Conservation (phyloP, 37 sponge, comb jelly and placozoan species). For the Haliclona indistincta region DNA sequence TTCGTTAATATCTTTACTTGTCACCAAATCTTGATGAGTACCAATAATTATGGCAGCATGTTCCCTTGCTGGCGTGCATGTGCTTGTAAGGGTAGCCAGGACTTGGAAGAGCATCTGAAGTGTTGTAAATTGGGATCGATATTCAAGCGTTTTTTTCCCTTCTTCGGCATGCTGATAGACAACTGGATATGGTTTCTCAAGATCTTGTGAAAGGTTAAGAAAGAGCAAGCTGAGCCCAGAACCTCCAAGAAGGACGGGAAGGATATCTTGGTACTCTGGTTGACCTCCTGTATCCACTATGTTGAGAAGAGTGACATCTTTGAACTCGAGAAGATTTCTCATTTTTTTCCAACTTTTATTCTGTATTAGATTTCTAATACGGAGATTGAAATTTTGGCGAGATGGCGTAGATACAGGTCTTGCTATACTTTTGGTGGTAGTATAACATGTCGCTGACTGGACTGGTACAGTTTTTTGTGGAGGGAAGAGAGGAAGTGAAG, state of each 20-base stretch:
- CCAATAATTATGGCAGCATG: background rate
- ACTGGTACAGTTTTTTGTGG: background rate
- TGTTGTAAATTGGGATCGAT: background rate
- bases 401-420: background rate
- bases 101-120: background rate
- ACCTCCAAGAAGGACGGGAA: background rate
- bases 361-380: background rate
- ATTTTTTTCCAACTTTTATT: background rate
- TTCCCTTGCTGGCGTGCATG: background rate
- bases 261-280: background rate
- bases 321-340: background rate
- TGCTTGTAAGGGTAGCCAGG: background rate
- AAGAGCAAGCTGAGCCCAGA: background rate
- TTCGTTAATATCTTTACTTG: background rate
- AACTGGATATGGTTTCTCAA: background rate
- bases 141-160: background rate
- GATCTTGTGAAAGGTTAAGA: background rate
- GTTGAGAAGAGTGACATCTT: background rate
- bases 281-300: background rate
- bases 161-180: background rate
- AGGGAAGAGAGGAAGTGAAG: background rate
- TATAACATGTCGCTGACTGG: background rate
- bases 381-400: background rate
- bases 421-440: no score
- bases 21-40: background rate